Evolutionary conservation across 2,888 invertebrate species (phyloP).

Genomic region (Chrysina gloriosa): DNA sequence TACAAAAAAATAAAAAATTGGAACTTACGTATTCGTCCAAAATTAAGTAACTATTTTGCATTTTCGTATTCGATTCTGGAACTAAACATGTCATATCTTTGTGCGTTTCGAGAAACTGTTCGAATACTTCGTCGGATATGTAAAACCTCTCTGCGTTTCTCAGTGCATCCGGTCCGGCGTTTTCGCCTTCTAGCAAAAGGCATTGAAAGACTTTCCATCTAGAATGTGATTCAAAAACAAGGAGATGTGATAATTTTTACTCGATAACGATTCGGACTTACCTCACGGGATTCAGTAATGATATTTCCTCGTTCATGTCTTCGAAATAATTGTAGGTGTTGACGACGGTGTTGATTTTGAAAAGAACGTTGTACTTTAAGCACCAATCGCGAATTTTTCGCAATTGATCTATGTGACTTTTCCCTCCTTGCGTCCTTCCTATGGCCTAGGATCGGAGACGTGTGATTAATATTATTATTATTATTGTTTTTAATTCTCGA

Average conservation of each 20-base stretch:
- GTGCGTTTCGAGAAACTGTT: constrained; percentile 65
- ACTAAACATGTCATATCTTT: constrained; percentile 62
- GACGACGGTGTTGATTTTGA: constrained; percentile 69
- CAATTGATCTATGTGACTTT: constrained; percentile 63
- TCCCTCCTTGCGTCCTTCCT: constrained; percentile 63
- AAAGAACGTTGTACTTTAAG: constrained; percentile 63
- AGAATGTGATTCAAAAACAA: not conserved
- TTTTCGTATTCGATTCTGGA: constrained; percentile 66
- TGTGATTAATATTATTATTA: not conserved
- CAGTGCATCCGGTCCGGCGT: constrained; percentile 64
- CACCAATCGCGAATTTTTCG: constrained; percentile 64
- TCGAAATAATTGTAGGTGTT: constrained; percentile 66
- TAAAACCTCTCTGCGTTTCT: constrained; percentile 65
- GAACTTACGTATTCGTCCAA: constrained; percentile 66
- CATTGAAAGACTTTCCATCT: constrained; percentile 68
- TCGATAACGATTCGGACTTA: constrained; percentile 48
- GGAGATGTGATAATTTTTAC: not conserved
- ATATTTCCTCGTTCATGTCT: constrained; percentile 64
- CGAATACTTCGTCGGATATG: constrained; percentile 63
- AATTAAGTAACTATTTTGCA: constrained; percentile 68
- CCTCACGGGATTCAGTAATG: constrained; percentile 62
- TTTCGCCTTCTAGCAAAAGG: constrained; percentile 67
- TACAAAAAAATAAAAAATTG: constrained; percentile 20
- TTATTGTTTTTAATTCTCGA: not conserved
- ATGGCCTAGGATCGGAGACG: constrained; percentile 55